These are phyloP conservation scores for Drosophila bocqueti DNA, from an alignment of 1,140 invertebrate genomes.

Conservation along the genomic window DNA sequence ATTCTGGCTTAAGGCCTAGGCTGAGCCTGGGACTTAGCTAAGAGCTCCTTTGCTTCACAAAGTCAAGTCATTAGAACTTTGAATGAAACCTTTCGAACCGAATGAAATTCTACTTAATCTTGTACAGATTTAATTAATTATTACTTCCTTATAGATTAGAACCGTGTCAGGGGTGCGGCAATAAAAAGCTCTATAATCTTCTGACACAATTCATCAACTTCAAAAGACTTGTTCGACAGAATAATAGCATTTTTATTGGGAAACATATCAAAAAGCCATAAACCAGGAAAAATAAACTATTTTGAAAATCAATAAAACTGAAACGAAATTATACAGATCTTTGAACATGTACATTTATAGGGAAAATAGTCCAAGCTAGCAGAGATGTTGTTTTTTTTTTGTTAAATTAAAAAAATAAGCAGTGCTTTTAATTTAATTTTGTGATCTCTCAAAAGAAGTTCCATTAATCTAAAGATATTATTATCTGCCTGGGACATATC, in stretches of 20 bases:
- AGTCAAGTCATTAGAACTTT: background rate
- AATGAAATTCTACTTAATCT: background rate
- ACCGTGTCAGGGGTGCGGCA: background rate
- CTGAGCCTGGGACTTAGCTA: no score
- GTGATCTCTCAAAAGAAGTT: background rate
- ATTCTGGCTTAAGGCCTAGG: background rate
- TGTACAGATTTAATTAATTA: slow-evolving; percentile 22
- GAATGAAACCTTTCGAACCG: background rate
- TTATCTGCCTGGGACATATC: background rate
- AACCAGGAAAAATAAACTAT: slow-evolving; percentile 12
- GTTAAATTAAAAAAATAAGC: no score
- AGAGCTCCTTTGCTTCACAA: background rate
- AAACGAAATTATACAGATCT: background rate
- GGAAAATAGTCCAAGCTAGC: background rate
- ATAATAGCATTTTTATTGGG: slow-evolving; percentile 33
- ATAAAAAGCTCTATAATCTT: slow-evolving; percentile 29
- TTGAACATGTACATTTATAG: background rate
- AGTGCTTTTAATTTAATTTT: background rate
- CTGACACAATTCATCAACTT: slow-evolving; percentile 44
- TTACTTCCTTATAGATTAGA: slow-evolving; percentile 18
- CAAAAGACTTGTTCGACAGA: slow-evolving; percentile 22
- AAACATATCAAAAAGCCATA: slow-evolving; percentile 17
- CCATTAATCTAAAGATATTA: background rate
- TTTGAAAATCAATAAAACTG: slow-evolving; percentile 3
- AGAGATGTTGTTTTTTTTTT: background rate